phyloP scores from a whole-genome alignment of 2,888 invertebrate species.

The Machimus atricapillus region DNA sequence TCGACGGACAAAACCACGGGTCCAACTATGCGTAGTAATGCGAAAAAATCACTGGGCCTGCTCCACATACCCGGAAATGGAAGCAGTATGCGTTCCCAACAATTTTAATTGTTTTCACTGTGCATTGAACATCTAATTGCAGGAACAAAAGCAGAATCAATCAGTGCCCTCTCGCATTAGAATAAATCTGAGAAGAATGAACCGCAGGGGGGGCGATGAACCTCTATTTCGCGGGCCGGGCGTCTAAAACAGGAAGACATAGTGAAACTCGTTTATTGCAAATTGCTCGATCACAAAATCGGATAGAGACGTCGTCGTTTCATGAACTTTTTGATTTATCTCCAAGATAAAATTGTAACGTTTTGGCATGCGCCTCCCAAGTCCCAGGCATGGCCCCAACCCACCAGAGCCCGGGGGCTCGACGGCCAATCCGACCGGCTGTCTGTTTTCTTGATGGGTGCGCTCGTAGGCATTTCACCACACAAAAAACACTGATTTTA shows the following conservation, averaged over 20 bases:
- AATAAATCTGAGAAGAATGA: neutral
- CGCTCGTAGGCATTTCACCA: neutral
- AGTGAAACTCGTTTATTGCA: conserved; percentile 4
- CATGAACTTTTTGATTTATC: conserved; percentile 8
- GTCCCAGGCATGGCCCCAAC: neutral
- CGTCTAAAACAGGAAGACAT: neutral
- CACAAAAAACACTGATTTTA: neutral
- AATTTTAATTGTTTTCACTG: neutral
- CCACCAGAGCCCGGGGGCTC: neutral
- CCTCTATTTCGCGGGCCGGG: neutral
- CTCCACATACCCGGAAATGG: conserved; percentile 18
- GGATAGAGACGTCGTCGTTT: conserved; percentile 11
- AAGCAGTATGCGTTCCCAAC: neutral
- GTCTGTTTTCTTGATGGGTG: neutral
- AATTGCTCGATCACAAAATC: conserved; percentile 7
- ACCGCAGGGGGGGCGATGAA: neutral
- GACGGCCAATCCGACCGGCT: neutral
- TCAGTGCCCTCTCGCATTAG: neutral
- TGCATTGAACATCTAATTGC: neutral
- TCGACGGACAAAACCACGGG: neutral
- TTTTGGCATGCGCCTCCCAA: neutral
- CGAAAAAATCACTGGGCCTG: neutral
- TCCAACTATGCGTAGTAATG: neutral
- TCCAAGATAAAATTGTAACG: neutral
- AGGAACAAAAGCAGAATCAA: conserved; percentile 8